Percentiles rank a stretch among this genome's conserved stretches.
Conservation (phyloP, 2,888 invertebrate species). For the Rhagonycha lutea region DNA sequence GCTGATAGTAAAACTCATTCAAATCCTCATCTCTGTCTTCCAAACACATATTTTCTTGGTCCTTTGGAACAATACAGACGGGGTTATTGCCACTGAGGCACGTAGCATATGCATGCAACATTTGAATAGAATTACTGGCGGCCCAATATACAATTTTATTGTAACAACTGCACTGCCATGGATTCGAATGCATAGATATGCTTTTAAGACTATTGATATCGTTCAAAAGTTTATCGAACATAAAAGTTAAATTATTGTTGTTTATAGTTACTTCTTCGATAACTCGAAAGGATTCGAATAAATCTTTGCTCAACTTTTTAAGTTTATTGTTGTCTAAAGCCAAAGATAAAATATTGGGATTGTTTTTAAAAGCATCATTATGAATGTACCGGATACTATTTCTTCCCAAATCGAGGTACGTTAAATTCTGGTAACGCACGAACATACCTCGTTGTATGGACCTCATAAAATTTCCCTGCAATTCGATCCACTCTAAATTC, state of each 20-base stretch:
- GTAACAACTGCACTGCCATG: slow-evolving; percentile 10
- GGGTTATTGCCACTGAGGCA: slow-evolving; percentile 1
- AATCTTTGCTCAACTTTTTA: background rate
- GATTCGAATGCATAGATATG: slow-evolving; percentile 7
- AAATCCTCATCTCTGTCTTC: slow-evolving; percentile 5
- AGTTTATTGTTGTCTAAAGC: slow-evolving; percentile 1
- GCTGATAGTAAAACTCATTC: background rate
- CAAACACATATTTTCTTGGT: background rate
- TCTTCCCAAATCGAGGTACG: background rate
- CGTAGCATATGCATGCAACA: background rate
- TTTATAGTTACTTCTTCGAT: background rate
- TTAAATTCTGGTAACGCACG: background rate
- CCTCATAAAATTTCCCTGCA: background rate
- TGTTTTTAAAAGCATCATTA: background rate
- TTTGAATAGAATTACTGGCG: background rate
- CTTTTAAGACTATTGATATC: background rate
- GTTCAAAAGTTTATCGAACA: slow-evolving; percentile 1
- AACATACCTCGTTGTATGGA: background rate
- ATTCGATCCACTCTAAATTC: background rate
- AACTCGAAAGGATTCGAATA: background rate
- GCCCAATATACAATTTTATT: slow-evolving; percentile 3
- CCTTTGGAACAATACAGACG: background rate
- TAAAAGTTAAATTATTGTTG: slow-evolving; percentile 8
- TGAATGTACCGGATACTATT: slow-evolving; percentile 2
- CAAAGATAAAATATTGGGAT: background rate